phyloP scores from a whole-genome alignment of 1,140 invertebrate genomes.

The Dendroctonus valens region DNA sequence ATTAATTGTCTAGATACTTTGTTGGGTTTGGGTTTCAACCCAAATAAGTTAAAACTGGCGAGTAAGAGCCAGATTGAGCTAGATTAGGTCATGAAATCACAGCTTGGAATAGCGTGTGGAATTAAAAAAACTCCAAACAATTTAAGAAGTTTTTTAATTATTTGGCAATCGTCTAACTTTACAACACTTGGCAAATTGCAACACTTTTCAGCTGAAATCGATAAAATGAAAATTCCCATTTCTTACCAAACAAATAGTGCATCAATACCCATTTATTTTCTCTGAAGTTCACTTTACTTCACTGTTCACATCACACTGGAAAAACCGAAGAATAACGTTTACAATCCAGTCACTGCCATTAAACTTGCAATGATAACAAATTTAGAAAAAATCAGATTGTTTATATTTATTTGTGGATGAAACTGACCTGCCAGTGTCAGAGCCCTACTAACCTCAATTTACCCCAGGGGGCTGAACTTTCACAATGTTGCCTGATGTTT shows the following conservation, averaged over 20 bases:
- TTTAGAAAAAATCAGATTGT: too few relatives aligned
- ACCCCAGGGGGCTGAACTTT: too few relatives aligned
- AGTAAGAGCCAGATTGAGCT: neutral
- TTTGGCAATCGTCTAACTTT: neutral
- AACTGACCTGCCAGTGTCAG: too few relatives aligned
- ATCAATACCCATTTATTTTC: slow-evolving; percentile 44
- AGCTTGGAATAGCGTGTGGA: neutral
- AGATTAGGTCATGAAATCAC: neutral
- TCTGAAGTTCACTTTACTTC: neutral
- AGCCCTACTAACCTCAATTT: too few relatives aligned
- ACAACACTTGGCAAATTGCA: neutral
- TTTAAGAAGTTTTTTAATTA: neutral
- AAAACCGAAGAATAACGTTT: too few relatives aligned
- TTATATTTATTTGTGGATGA: too few relatives aligned
- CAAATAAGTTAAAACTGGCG: neutral
- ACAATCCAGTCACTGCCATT: too few relatives aligned
- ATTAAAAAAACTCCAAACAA: neutral
- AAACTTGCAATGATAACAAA: too few relatives aligned
- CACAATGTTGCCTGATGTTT: too few relatives aligned
- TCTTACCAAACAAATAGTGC: slow-evolving; percentile 43
- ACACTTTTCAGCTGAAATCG: neutral
- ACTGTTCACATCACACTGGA: too few relatives aligned
- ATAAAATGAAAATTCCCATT: neutral
- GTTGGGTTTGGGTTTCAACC: too few relatives aligned
- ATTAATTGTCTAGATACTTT: too few relatives aligned